Percentiles rank a stretch among this genome's conserved stretches.
These are phyloP conservation scores for Nyctereutes procyonoides DNA, from an alignment of 2,113 vertebrate genomes.

Conservation along the genomic window DNA sequence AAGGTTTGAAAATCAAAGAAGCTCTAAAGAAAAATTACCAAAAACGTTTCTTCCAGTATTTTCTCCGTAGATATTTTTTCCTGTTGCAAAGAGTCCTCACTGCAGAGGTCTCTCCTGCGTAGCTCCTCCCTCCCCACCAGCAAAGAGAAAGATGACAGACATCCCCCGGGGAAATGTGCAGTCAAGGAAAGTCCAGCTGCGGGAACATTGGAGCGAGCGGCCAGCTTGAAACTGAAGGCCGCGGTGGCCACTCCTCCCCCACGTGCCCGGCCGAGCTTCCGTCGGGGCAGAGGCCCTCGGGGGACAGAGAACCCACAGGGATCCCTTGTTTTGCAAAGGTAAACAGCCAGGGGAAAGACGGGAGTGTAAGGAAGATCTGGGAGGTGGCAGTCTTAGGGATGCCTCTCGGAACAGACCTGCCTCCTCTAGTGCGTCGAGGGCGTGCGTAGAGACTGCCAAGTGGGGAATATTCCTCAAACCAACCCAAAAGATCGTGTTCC, in stretches of 20 bases:
- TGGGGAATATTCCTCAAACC: background rate
- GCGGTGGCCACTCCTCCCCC: too few relatives aligned
- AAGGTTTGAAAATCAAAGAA: background rate
- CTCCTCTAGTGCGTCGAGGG: background rate
- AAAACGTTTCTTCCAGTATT: too few relatives aligned
- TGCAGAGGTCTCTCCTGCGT: background rate
- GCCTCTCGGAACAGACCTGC: background rate
- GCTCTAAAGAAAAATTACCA: background rate
- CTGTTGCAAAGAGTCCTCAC: background rate
- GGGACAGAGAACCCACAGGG: background rate
- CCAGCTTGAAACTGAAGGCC: background rate
- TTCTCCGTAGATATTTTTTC: background rate
- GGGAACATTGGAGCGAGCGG: accelerated
- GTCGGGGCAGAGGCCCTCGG: background rate
- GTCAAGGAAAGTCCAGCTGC: background rate
- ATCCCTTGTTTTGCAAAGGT: background rate
- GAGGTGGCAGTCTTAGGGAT: background rate
- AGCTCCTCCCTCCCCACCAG: background rate
- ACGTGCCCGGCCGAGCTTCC: background rate
- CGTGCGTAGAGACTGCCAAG: background rate
- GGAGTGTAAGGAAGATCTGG: background rate
- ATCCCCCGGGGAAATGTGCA: background rate
- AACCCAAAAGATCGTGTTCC: background rate
- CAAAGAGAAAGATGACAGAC: background rate
- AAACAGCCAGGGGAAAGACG: background rate